Evolutionary conservation across 2,113 vertebrate genomes (phyloP).

Genomic region (Myiagra hebetior): DNA sequence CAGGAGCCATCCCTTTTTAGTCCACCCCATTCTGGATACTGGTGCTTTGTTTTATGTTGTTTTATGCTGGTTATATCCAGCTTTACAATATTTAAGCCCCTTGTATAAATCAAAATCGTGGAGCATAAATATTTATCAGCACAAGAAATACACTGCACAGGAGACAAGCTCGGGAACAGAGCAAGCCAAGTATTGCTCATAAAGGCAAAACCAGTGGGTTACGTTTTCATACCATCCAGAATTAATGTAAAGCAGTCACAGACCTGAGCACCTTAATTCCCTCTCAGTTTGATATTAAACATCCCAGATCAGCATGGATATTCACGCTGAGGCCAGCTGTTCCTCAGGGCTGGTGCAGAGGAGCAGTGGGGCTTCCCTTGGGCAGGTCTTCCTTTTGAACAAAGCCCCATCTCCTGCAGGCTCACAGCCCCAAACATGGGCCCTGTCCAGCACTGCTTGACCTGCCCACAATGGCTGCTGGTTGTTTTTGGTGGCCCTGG

Average conservation of each 20-base stretch:
- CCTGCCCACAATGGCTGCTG: background rate
- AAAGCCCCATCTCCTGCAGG: background rate
- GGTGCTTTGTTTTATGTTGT: conserved; percentile 12
- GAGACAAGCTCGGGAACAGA: conserved; percentile 6
- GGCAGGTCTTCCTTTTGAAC: background rate
- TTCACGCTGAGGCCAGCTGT: rapidly evolving
- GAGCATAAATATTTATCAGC: conserved; percentile 66
- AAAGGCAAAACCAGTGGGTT: background rate
- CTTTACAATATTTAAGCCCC: conserved; percentile 49
- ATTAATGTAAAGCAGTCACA: background rate
- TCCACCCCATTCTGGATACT: background rate
- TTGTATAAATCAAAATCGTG: conserved; percentile 47
- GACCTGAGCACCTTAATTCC: background rate
- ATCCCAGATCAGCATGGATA: background rate
- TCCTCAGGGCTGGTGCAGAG: background rate
- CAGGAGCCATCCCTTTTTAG: background rate
- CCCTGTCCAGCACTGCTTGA: background rate
- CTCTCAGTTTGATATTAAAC: background rate
- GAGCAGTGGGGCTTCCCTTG: background rate
- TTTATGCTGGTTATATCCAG: background rate
- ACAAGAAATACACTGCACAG: conserved; percentile 35
- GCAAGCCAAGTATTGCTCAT: conserved; percentile 12
- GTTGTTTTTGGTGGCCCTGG: background rate
- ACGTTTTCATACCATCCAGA: background rate
- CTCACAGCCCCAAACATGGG: background rate